Base-by-base conservation (phyloP, 2,888 invertebrate genomes). In the Leptogaster cylindrica region DNA sequence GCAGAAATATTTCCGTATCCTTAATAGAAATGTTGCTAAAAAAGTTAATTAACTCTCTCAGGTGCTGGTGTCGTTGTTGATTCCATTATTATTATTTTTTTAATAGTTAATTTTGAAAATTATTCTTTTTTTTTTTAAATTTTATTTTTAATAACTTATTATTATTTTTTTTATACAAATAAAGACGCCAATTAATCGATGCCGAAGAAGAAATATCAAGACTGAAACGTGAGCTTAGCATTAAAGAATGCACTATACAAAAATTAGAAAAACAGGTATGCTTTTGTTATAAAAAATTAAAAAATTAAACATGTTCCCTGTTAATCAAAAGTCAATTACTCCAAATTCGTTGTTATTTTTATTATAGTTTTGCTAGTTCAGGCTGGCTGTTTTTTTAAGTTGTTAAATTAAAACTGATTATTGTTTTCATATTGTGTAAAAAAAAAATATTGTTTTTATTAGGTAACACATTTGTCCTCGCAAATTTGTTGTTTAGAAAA, bases 401-500 rank as follows among this genome's bases (percentile, higher is more conserved):
- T 46, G 2, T 46, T 46, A 20, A 46, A 46, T 46, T 5, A n/a
- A 5, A 4, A 52, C 18, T 7, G 5, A 52, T 28, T 20, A 18
- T 20, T 6, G 10, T 52, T 66, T 27, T 55, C 16, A 14, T 14
- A 18, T 23, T 25, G 51, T 33, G 52, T 46, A 31, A 27, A 44
- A 7, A 46, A 44, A 39, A n/a, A n/a, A n/a, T n/a, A n/a, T n/a
- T n/a, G n/a, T n/a, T n/a, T n/a, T n/a, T 44, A 66, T 2, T 25
- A 76, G 76, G 72, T 77, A 27, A 81, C 82, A 72, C 78, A 75
- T 69, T 78, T 88, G 52, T 79, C 85, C 7, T 81, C 81, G 70
- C 82, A 83, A 74, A 85, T 89, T 61, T 84, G 86, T 1, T 85
- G 84, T 73, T 78, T 91, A 72, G 88, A 91, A 80, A 81, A 84